Evolutionary conservation across 2,888 invertebrate species (phyloP).

Genomic region (Drosophila ezoana): DNA sequence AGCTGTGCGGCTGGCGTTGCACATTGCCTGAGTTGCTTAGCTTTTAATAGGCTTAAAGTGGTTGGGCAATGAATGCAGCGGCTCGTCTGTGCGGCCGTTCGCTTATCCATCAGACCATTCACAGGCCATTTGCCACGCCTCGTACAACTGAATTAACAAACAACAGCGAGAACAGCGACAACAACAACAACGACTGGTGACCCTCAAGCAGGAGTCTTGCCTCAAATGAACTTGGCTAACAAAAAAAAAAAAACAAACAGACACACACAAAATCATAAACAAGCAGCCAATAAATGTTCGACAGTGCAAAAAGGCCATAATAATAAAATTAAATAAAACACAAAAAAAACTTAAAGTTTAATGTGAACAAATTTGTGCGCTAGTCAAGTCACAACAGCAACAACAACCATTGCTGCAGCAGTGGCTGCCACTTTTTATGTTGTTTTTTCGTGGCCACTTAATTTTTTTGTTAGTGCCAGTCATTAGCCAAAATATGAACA

Average conservation of each 20-base stretch:
- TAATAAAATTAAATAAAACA: conserved; percentile 69
- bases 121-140: conserved; percentile 61
- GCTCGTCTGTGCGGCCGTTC: conserved; percentile 15
- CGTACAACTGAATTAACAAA: conserved; percentile 49
- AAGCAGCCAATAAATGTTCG: conserved; percentile 70
- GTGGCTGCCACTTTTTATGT: conserved; percentile 55
- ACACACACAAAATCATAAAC: conserved; percentile 41
- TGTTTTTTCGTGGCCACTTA: conserved; percentile 39
- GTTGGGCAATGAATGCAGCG: conserved; percentile 60
- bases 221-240: conserved; percentile 68
- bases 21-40: conserved; percentile 56
- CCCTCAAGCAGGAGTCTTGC: conserved; percentile 57
- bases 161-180: conserved; percentile 25
- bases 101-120: conserved; percentile 57
- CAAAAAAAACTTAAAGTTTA: conserved; percentile 50
- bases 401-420: conserved; percentile 29
- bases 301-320: conserved; percentile 74
- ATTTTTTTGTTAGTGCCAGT: conserved; percentile 66
- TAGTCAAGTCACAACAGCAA: conserved; percentile 26
- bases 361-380: conserved; percentile 74
- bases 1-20: conserved; percentile 36
- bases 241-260: conserved; percentile 37
- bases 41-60: conserved; percentile 73
- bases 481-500: conserved; percentile 77
- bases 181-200: conserved; percentile 33